Evolutionary conservation across 2,797 vertebrate genomes (phyloP).

Genomic region (Thaleichthys pacificus): DNA sequence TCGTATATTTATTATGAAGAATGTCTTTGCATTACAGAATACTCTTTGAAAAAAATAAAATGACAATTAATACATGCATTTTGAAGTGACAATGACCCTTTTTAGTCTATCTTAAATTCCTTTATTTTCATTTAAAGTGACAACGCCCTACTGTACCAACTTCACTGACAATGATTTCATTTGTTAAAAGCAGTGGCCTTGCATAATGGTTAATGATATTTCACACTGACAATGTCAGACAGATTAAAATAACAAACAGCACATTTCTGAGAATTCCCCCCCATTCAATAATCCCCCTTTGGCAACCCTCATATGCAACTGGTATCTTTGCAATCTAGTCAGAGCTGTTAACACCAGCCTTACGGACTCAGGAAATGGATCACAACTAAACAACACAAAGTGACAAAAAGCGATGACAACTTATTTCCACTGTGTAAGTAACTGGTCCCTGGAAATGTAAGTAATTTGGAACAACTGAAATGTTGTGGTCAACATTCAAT

Average conservation of each 20-base stretch:
- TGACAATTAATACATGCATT: slow-evolving; percentile 43
- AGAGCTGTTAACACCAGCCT: neutral
- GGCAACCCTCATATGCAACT: slow-evolving; percentile 32
- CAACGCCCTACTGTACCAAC: slow-evolving; percentile 32
- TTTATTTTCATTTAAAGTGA: slow-evolving; percentile 42
- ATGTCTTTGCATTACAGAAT: slow-evolving; percentile 63
- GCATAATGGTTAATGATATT: slow-evolving; percentile 33
- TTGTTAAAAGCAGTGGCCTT: slow-evolving; percentile 46
- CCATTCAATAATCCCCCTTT: slow-evolving; percentile 28
- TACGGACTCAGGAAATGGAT: slow-evolving; percentile 31
- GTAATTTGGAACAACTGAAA: slow-evolving; percentile 47
- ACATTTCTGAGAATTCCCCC: slow-evolving; percentile 13
- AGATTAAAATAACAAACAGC: slow-evolving; percentile 39
- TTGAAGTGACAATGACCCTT: slow-evolving; percentile 32
- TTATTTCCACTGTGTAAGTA: slow-evolving; percentile 19
- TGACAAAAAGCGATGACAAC: slow-evolving; percentile 22
- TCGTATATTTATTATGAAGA: slow-evolving; percentile 72
- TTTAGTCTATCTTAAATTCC: slow-evolving; percentile 41
- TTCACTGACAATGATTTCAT: slow-evolving; percentile 39
- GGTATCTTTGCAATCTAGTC: neutral
- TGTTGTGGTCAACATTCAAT: slow-evolving; percentile 42
- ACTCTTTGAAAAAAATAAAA: slow-evolving; percentile 59
- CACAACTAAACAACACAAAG: neutral
- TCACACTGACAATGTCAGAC: slow-evolving; percentile 19
- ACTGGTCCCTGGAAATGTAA: slow-evolving; percentile 45